These are phyloP conservation scores for Amazona vittata DNA, from an alignment of 2,113 vertebrate genomes.

Conservation along the genomic window DNA sequence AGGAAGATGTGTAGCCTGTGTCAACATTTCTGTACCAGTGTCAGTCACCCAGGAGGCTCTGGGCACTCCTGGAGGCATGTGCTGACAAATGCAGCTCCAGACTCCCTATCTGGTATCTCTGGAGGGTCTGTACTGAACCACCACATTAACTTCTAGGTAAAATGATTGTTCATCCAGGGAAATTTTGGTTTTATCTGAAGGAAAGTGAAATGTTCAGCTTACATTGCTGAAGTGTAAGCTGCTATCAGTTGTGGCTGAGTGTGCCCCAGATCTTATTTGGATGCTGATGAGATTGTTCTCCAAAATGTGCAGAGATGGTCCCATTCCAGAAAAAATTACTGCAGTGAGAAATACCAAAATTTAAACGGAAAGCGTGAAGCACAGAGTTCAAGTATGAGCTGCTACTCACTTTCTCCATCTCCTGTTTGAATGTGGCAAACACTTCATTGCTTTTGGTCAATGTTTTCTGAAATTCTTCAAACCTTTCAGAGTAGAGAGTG, in stretches of 20 bases:
- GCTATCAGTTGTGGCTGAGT: accelerated
- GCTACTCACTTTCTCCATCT: conserved; percentile 93
- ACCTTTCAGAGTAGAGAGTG: conserved; percentile 91
- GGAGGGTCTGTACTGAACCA: background rate
- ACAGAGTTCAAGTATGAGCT: background rate
- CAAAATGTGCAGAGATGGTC: background rate
- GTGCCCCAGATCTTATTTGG: background rate
- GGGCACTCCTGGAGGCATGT: background rate
- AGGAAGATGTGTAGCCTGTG: background rate
- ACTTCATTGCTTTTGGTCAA: conserved; percentile 96
- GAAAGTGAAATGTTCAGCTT: background rate
- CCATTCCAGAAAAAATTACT: background rate
- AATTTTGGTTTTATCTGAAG: background rate
- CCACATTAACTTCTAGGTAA: background rate
- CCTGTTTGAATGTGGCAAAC: conserved; percentile 90
- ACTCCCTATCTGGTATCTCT: background rate
- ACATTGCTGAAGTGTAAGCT: background rate
- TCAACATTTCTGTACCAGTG: background rate
- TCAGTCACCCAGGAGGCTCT: background rate
- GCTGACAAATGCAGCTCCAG: background rate
- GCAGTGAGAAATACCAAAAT: conserved; percentile 3
- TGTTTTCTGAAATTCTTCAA: conserved; percentile 95
- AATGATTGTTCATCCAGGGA: background rate
- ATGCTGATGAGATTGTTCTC: background rate
- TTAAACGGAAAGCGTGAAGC: conserved; percentile 3